A percentile compares a stretch with the other conserved stretches of the same genome.
phyloP scores from a whole-genome alignment of 2,888 invertebrate species.

The Watsonalla cultraria region DNA sequence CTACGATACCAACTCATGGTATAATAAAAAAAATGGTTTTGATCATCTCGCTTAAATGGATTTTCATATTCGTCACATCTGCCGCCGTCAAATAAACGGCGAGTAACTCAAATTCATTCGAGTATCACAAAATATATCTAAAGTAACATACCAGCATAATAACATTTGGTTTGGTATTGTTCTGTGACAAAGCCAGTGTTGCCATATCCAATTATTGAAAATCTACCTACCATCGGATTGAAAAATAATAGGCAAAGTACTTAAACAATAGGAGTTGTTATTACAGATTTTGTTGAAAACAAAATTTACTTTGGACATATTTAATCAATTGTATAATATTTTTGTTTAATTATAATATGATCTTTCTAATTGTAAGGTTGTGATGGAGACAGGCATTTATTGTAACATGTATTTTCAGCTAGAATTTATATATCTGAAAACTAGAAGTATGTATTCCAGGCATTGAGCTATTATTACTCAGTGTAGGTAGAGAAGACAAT shows the following conservation, averaged over 20 bases:
- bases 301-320: slow-evolving; percentile 19
- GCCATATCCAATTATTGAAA: slow-evolving; percentile 17
- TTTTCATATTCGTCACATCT: no score
- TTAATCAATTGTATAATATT: slow-evolving; percentile 25
- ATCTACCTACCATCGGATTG: slow-evolving; percentile 2
- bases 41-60: no score
- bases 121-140: no score
- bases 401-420: slow-evolving; percentile 8
- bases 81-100: no score
- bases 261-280: slow-evolving; percentile 32
- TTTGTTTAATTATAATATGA: slow-evolving; percentile 23
- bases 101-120: no score
- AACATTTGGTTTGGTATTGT: no score
- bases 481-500: not conserved
- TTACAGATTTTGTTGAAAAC: slow-evolving; percentile 30
- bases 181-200: slow-evolving; percentile 17
- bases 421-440: not conserved
- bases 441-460: not conserved
- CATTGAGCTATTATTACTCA: no score
- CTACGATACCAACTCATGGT: no score
- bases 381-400: slow-evolving; percentile 37
- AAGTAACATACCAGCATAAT: no score
- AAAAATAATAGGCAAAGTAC: slow-evolving; percentile 44
- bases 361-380: slow-evolving; percentile 43
- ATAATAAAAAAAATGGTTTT: no score